Percentiles rank a stretch among this genome's conserved stretches.
These are phyloP conservation scores for Apodemus speciosus DNA, from an alignment of 2,113 vertebrate species.

Conservation along the genomic window DNA sequence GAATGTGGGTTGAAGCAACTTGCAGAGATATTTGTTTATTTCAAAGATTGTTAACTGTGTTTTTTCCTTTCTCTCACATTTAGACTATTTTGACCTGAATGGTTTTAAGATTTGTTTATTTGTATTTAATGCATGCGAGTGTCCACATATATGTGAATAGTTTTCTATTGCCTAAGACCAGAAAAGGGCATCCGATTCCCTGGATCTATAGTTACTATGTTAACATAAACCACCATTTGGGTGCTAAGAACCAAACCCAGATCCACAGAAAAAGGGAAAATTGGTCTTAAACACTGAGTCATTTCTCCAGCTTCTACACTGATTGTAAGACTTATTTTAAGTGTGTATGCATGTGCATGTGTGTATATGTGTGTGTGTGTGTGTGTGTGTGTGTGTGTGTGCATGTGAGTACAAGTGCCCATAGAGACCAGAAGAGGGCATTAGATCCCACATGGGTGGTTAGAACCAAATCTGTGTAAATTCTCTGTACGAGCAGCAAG, in stretches of 20 bases:
- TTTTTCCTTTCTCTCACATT: constrained; percentile 13
- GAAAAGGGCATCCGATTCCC: background rate
- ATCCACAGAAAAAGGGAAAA: background rate
- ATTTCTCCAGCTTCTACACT: too few species aligned
- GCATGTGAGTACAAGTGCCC: background rate
- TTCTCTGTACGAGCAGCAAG: background rate
- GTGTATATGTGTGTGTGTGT: background rate
- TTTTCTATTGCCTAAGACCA: background rate
- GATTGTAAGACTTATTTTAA: too few species aligned
- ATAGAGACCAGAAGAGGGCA: background rate
- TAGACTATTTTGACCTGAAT: constrained; percentile 19
- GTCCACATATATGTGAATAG: background rate
- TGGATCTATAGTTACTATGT: background rate
- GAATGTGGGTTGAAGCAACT: background rate
- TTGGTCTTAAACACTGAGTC: too few species aligned
- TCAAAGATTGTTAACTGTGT: background rate
- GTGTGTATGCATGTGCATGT: background rate
- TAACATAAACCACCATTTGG: background rate
- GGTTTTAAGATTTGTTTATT: constrained; percentile 41
- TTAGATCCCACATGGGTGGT: background rate
- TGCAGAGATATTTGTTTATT: constrained; percentile 31
- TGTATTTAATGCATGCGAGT: background rate
- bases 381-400: background rate
- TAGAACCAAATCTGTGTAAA: background rate
- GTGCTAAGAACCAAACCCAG: background rate